phyloP scores from a whole-genome alignment of 2,113 vertebrate genomes.

The Chamaetylas fuelleborni region DNA sequence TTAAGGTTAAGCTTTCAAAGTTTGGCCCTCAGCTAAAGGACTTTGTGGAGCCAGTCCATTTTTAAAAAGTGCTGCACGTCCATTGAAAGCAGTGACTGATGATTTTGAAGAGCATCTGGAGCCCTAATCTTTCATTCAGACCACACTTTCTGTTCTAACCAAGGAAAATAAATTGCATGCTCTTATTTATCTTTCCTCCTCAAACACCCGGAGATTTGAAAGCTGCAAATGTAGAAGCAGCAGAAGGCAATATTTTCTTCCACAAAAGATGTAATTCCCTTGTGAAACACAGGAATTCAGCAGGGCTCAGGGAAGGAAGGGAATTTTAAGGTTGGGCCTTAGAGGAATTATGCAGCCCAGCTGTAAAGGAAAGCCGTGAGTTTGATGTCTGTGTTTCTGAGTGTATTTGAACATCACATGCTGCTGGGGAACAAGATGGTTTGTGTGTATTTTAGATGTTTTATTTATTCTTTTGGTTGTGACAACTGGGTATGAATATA shows the following conservation, averaged over 20 bases:
- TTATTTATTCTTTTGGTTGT: slow-evolving; percentile 10
- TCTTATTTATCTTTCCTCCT: not conserved
- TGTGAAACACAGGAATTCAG: not conserved
- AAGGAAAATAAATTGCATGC: not conserved
- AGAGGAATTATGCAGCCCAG: not conserved
- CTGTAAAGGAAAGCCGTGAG: not conserved
- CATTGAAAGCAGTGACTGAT: not conserved
- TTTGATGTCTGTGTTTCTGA: not conserved
- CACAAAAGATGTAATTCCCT: not conserved
- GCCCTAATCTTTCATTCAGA: not conserved
- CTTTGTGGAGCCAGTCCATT: not conserved
- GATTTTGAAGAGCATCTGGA: not conserved
- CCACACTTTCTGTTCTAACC: not conserved
- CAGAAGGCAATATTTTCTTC: slow-evolving; percentile 8
- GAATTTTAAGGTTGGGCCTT: not conserved
- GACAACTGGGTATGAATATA: not conserved
- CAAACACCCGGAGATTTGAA: not conserved
- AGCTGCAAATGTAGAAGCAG: not conserved
- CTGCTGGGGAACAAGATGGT: not conserved
- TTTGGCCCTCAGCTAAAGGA: not conserved
- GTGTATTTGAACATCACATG: not conserved
- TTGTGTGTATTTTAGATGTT: not conserved
- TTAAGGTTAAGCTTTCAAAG: not conserved
- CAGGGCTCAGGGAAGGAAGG: not conserved
- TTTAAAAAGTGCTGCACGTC: not conserved